Evolutionary conservation across 2,113 vertebrate species (phyloP), one percentile per base, ranked within the genome.

Genomic region (Mesoclemmys tuberculata): DNA sequence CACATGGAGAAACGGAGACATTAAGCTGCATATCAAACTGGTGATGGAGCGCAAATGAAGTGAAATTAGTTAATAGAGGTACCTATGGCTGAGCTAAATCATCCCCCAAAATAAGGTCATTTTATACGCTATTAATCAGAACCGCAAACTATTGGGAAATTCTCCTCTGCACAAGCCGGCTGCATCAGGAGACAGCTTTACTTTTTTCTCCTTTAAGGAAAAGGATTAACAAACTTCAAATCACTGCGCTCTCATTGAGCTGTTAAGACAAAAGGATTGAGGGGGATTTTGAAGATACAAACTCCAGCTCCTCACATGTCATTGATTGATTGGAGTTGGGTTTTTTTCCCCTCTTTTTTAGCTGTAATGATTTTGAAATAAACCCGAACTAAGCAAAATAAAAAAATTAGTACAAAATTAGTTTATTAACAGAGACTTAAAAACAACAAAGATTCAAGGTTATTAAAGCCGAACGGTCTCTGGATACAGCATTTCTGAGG

Each of bases 251-350:
- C 88, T 97, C 99, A 99, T 99, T 99, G 99, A 99, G 99, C 99
- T 99, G 99, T 99, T 99, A 99, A 99, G 99, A 99, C 99, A 98
- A 98, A 97, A 99, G 99, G 99, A 99, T 99, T 99, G 99, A 99
- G 98, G 98, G 97, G 99, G 99, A 99, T 99, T 99, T 99, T 99
- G 98, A 93, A 99, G 99, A 99, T 99, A 99, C 99, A 99, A 99
- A 99, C 99, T 99, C 99, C 99, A 99, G 99, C 99, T 99, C 99
- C 99, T 99, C 98, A 98, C 98, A 99, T 99, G 99, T 99, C 99
- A 99, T 98, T 98, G 98, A 99, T 99, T 99, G 99, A 99, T 99
- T 98, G 98, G 98, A 98, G 95, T 81, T 79, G 91, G 68, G 84
- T 84, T 92, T 90, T 97, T 91, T 91, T 95, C 79, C 26, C 6